phyloP scores from a whole-genome alignment of 1,140 invertebrate species.

The Zaprionus vittiger region DNA sequence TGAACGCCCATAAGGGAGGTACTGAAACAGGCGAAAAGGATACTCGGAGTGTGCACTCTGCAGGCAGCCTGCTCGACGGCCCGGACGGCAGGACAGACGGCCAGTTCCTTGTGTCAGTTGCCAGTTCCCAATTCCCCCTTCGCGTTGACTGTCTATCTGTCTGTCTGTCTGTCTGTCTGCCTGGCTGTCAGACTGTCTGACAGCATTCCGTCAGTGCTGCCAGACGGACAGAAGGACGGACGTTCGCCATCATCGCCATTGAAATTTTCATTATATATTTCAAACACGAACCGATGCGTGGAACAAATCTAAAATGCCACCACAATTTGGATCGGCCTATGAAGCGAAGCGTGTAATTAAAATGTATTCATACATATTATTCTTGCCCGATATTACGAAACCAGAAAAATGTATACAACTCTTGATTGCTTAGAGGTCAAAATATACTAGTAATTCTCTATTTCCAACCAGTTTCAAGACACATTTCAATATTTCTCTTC shows the following conservation, averaged over 20 bases:
- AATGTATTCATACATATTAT: conserved; percentile 46
- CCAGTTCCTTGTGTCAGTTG: conserved; percentile 16
- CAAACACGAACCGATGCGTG: conserved; percentile 53
- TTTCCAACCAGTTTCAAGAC: neutral
- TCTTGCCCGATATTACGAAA: conserved; percentile 18
- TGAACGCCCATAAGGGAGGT: conserved; percentile 64
- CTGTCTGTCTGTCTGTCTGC: neutral
- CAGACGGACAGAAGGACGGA: conserved; percentile 12
- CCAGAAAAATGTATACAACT: conserved; percentile 3
- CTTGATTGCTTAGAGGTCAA: neutral
- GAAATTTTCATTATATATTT: conserved; percentile 61
- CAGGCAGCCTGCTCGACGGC: conserved; percentile 30
- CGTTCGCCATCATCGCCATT: conserved; percentile 53
- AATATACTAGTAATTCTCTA: neutral
- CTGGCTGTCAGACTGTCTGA: conserved; percentile 27
- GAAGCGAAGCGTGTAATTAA: conserved; percentile 55
- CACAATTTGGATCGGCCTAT: conserved; percentile 43
- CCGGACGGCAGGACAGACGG: conserved; percentile 16
- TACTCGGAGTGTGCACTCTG: conserved; percentile 56
- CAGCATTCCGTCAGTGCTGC: conserved; percentile 59
- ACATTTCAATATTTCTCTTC: neutral
- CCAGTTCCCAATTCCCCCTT: conserved; percentile 1
- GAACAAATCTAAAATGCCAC: conserved; percentile 56
- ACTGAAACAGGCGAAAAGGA: conserved; percentile 54
- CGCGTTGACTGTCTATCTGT: neutral